phyloP scores from a whole-genome alignment of 2,113 vertebrate species.

The Bubalus kerabau region DNA sequence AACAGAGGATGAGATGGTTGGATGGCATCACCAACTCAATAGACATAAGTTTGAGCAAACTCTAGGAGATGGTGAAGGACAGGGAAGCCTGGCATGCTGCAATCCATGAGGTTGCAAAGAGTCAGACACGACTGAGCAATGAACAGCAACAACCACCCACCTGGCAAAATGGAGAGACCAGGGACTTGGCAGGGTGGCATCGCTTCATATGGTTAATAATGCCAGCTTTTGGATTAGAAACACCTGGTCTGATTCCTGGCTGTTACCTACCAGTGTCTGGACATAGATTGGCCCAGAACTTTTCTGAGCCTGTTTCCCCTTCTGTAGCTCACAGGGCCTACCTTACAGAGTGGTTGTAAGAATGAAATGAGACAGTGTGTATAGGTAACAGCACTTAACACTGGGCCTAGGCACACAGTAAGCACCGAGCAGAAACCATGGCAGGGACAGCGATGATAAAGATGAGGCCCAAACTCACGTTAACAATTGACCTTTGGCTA shows the following conservation, averaged over 20 bases:
- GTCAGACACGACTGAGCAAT: background rate
- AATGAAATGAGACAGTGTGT: background rate
- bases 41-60: background rate
- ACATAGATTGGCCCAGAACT: background rate
- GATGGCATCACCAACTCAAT: background rate
- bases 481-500: background rate
- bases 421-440: background rate
- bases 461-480: background rate
- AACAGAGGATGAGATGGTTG: background rate
- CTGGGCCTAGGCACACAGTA: background rate
- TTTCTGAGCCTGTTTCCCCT: background rate
- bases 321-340: background rate
- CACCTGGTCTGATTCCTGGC: background rate
- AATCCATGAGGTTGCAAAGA: background rate
- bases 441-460: background rate
- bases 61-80: background rate
- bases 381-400: background rate
- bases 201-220: background rate
- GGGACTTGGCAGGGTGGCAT: background rate
- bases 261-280: background rate
- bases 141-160: background rate
- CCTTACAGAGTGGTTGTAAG: background rate
- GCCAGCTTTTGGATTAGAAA: background rate
- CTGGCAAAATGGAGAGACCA: background rate
- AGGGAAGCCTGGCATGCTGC: background rate